Percentiles rank a stretch among this genome's conserved stretches.
These are phyloP conservation scores for Julus scandinavius DNA, from an alignment of 2,888 invertebrate species.

Conservation along the genomic window DNA sequence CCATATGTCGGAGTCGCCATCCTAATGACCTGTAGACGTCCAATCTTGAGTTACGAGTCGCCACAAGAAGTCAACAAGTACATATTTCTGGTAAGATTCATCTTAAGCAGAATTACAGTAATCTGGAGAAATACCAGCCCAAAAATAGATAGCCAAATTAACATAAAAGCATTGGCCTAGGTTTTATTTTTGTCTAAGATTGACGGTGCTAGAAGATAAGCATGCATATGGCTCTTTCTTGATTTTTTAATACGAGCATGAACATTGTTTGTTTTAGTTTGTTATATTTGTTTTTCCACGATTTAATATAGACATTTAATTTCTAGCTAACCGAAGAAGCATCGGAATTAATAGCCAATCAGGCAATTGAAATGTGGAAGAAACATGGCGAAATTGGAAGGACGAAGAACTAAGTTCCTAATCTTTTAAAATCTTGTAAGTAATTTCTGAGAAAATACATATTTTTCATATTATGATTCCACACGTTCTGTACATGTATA, in stretches of 20 bases:
- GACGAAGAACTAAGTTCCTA: not conserved
- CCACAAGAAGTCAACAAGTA: conserved; percentile 74
- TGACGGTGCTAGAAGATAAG: no score
- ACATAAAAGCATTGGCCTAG: no score
- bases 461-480: no score
- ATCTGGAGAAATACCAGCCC: no score
- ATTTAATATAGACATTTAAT: no score
- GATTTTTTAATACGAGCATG: no score
- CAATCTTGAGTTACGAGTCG: conserved; percentile 73
- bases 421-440: not conserved
- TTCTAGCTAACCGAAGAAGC: conserved; percentile 81
- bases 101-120: not conserved
- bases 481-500: no score
- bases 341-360: conserved; percentile 83
- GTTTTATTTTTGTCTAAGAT: no score
- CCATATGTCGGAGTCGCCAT: conserved; percentile 81
- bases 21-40: conserved; percentile 76
- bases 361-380: conserved; percentile 87
- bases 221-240: no score
- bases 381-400: conserved; percentile 74
- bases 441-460: not conserved
- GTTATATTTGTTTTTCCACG: no score
- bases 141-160: no score
- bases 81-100: conserved; percentile 72
- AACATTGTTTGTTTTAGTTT: no score